Base-by-base conservation (phyloP, 2,113 vertebrate genomes). In the Orycteropus afer region DNA sequence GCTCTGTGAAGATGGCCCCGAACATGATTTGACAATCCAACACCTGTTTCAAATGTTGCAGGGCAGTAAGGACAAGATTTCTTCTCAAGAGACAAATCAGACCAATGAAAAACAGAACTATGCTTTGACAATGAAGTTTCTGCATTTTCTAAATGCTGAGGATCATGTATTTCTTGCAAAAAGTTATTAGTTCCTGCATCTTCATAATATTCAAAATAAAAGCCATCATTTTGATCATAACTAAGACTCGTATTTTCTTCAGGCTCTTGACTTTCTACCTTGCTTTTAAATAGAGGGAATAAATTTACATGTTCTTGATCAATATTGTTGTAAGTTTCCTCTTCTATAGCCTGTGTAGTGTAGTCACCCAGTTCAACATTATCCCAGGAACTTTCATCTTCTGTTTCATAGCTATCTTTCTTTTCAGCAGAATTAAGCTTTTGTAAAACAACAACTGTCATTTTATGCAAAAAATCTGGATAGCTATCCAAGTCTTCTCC, bases 21-120 rank as follows among this genome's bases (percentile, higher is more conserved):
- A 80, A 99, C 99, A 6, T 99, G 99, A 98, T 99, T 99, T 94
- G 99, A 99, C 97, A 99, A 98, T 65, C 99, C 99, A 97, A 99
- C 99, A 93, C 99, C 99, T 32, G 99, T 99, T 98, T 99, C 99
- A 98, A 99, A 99, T 78, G 98, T 98, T 90, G 99, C 99, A 77
- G 99, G 99, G 98, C 99, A 99, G 94, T 99, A 99, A 0, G 99
- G 99, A 93, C 99, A 99, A 0, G 98, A 98, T 97, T 99, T 99
- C 95, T 98, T 99, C 93, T 99, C 99, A n/a, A 98, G 98, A 14
- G 98, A 98, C 97, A 99, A 93, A 97, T 99, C 99, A 96, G 98
- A 98, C 99, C 99, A 99, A 84, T 99, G 98, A 94, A 99, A 99
- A 98, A 99, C 97, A 83, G 98, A 98, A 96, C 97, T 98, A 98